phyloP scores from a whole-genome alignment of 2,888 invertebrate species.

The Platycheirus albimanus region DNA sequence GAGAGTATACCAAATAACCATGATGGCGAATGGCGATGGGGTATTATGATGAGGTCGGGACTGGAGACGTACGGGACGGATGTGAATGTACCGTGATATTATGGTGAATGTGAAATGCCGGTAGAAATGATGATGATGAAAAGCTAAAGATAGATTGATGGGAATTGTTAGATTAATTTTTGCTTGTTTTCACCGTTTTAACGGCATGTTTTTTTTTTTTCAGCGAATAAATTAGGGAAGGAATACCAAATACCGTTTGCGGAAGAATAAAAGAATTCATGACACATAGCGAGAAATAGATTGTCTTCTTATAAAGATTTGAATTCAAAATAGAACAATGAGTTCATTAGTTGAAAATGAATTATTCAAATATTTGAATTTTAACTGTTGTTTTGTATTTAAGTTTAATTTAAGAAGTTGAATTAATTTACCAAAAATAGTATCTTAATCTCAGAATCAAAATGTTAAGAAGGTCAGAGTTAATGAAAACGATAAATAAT shows the following conservation, averaged over 20 bases:
- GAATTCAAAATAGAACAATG: background rate
- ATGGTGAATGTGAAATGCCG: constrained; percentile 41
- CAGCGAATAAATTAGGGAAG: constrained; percentile 30
- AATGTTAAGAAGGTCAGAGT: too few species aligned
- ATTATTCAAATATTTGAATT: too few species aligned
- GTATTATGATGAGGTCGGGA: background rate
- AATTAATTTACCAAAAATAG: too few species aligned
- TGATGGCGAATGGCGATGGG: background rate
- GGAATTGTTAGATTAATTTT: constrained; percentile 38
- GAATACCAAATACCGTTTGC: constrained; percentile 30
- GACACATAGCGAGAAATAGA: background rate
- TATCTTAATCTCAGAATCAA: too few species aligned
- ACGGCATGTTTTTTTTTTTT: constrained; percentile 40
- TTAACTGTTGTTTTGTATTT: too few species aligned
- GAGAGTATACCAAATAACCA: constrained; percentile 6
- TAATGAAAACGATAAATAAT: too few species aligned
- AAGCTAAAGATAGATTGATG: constrained; percentile 41
- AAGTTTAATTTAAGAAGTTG: too few species aligned
- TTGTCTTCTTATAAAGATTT: background rate
- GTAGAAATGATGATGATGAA: constrained; percentile 34
- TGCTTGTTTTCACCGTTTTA: constrained; percentile 59
- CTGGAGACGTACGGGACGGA: background rate
- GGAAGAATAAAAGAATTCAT: constrained; percentile 21
- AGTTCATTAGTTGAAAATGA: background rate
- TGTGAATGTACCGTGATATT: constrained; percentile 38